Base-by-base conservation (phyloP, 1,140 invertebrate species). In the Sarcophaga peregrina region DNA sequence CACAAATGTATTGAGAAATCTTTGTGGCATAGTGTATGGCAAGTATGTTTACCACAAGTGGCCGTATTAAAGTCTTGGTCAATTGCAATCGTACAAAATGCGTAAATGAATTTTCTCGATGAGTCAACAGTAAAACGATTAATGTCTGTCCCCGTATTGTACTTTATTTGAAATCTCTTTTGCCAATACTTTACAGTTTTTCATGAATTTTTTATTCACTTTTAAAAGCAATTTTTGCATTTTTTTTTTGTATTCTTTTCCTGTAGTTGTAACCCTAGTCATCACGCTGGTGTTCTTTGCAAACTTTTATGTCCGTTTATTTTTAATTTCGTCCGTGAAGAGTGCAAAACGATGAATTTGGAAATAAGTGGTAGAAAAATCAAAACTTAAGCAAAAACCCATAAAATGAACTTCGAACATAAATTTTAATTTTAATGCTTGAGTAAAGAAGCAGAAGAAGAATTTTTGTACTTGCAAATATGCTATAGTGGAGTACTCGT, bases 391-490 rank as follows among this genome's bases (percentile, higher is more conserved):
- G 13, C 54, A n/a, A n/a, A 13, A 58, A n/a, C 10, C 52, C 6
- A 46, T 37, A 81, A 54, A 46, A 80, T 46, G 37, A 46, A 46
- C 46, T 81, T 62, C 46, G n/a, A 81, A 62, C 58, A 81, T 72
- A 81, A 58, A 81, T 72, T 62, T 68, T 5, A 15, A 20, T 46
- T 13, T 81, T 81, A 81, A 68, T 72, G 58, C 75, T 20, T 47
- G n/a, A 37, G 25, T 37, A 37, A 37, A 4, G 1, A 37, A 37
- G n/a, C n/a, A 37, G 25, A 37, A 37, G 4, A 37, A 37, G 25
- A 37, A 37, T 4, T 37, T 37, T 4, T 37, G 4, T 37, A 4
- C 25, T 37, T 37, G 25, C 25, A 1, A 37, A 37, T 37, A 2
- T 37, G 25, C 25, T 37, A 37, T 37, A 4, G 25, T 4, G 25